Conservation (phyloP, 2,888 invertebrate species). For the Calliscelio sp. region DNA sequence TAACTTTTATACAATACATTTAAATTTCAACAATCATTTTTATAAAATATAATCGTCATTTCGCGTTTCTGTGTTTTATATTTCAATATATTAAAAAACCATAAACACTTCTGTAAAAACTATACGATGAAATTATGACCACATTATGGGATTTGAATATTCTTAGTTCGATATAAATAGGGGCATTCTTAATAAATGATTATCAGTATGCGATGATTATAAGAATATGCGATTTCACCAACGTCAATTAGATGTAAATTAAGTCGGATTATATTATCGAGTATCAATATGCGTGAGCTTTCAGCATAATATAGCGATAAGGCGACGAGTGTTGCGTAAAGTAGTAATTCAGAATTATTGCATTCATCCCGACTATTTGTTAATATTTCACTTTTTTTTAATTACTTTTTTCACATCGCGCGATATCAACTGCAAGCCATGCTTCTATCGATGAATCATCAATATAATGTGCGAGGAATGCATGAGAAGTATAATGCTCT, state of each 20-base stretch:
- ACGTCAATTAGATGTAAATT: constrained; percentile 62
- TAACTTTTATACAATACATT: too few relatives aligned
- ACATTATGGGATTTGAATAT: constrained; percentile 3
- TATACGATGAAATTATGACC: neutral
- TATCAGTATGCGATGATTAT: constrained; percentile 18
- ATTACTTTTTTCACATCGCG: constrained; percentile 32
- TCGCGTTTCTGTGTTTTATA: too few relatives aligned
- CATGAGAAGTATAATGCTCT: constrained; percentile 54
- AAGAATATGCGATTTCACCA: constrained; percentile 34
- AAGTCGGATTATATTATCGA: constrained; percentile 61
- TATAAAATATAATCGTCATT: too few relatives aligned
- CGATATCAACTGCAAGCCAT: constrained; percentile 12
- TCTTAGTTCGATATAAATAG: constrained; percentile 8
- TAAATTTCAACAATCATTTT: too few relatives aligned
- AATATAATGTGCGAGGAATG: constrained; percentile 37
- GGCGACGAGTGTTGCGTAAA: constrained; percentile 52
- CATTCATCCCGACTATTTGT: constrained; percentile 32
- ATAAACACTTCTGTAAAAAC: too few relatives aligned
- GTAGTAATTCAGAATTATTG: constrained; percentile 50
- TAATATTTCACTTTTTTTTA: constrained; percentile 42
- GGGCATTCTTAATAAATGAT: constrained; percentile 8
- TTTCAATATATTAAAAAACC: too few relatives aligned
- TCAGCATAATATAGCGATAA: constrained; percentile 62
- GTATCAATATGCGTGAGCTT: constrained; percentile 52
- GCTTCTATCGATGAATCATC: constrained; percentile 55